phyloP scores from a whole-genome alignment of 2,113 vertebrate genomes.

The Petroica traversi region DNA sequence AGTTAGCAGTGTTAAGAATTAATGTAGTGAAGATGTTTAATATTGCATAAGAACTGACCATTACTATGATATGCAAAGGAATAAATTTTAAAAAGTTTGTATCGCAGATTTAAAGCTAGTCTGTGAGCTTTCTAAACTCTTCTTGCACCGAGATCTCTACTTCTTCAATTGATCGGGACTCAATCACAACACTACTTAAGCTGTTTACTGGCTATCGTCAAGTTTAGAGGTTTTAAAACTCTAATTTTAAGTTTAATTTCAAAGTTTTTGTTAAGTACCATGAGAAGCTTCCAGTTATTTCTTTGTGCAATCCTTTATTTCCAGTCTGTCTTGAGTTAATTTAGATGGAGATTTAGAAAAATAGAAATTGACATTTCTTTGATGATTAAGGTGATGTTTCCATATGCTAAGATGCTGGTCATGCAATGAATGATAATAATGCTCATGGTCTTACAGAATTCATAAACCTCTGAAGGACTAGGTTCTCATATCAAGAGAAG shows the following conservation, averaged over 20 bases:
- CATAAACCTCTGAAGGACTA: background rate
- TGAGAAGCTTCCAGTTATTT: background rate
- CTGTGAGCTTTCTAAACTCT: background rate
- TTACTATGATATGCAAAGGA: background rate
- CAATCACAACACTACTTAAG: background rate
- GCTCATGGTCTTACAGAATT: background rate
- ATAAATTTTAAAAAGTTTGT: background rate
- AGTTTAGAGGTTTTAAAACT: background rate
- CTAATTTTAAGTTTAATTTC: background rate
- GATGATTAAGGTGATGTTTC: background rate
- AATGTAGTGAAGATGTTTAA: background rate
- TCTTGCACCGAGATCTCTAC: background rate
- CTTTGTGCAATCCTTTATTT: background rate
- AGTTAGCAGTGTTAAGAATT: background rate
- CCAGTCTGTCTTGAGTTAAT: background rate
- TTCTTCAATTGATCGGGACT: background rate
- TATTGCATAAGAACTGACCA: background rate
- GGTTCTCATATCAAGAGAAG: background rate
- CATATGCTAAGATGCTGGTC: background rate
- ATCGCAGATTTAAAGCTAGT: background rate
- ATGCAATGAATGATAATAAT: background rate
- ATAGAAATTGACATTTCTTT: background rate
- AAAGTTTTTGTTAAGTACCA: background rate
- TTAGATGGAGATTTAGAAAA: rapidly evolving
- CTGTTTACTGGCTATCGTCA: background rate